Evolutionary conservation across 2,888 invertebrate genomes (phyloP), one percentile per base, ranked within the genome.

Genomic region (Melieria crassipennis): DNA sequence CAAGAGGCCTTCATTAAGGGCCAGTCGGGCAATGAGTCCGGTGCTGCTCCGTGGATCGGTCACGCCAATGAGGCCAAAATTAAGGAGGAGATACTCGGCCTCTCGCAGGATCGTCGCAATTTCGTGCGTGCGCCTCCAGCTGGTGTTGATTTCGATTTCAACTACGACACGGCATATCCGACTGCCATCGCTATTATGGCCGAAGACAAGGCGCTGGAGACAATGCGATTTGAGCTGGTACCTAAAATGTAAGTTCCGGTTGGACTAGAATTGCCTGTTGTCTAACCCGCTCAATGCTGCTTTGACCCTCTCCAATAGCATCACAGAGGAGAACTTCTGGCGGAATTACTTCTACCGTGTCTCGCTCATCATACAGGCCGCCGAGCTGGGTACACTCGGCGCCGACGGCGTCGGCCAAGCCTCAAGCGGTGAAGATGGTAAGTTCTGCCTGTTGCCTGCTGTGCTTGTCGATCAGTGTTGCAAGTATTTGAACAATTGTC

Each of bases 321-420:
- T 97, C 87, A 94, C 93, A 83, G 99, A 99, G 90, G 98, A 98
- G 88, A 94, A 94, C 86, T 99, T 99, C 89, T 99, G 99, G 99
- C 92, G 97, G 86, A 99, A 99, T 90, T 99, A 99, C 88, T 99
- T 99, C 90, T 99, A 99, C 89, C 95, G 99, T 86, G 95, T 99
- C 80, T 97, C 97, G 81, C 92, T 99, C 81, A 96, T 99, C 87
- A 96, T 98, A 86, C 99, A 99, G 89, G 97, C 98, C 79, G 95
- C 94, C 87, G 97, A 98, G 76, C 80, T 87, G 79, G 87, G 87
- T 77, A 87, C 87, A 76, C 81, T 87, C 75, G 87, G 87, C 72
- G 85, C 82, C 70, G 87, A 87, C 81, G 87, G 86, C 69, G 84
- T 87, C 69, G 86, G 86, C 73, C 86, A 85, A 80, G 86, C 86